These are phyloP conservation scores for Porites cylindrica DNA, from an alignment of 92 coral and sea anemone genomes.

Conservation along the genomic window DNA sequence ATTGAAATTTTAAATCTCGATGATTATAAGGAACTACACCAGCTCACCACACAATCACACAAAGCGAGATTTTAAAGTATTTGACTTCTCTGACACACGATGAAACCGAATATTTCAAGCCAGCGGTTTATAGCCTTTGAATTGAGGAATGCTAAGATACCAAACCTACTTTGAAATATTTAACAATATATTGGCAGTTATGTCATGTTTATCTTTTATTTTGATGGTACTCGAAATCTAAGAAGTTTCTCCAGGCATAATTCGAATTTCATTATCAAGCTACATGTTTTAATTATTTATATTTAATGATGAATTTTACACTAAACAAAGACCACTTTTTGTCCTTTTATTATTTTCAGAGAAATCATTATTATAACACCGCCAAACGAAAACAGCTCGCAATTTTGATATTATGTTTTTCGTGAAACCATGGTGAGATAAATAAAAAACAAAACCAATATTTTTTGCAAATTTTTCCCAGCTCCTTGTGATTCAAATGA, in stretches of 20 bases:
- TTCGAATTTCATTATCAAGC: neutral
- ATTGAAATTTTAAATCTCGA: too few relatives aligned
- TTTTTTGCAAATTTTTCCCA: neutral
- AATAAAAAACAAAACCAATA: conserved; percentile 33
- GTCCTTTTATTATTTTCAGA: too few relatives aligned
- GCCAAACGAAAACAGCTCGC: neutral
- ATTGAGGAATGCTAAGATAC: neutral
- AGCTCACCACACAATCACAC: too few relatives aligned
- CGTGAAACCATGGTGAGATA: conserved; percentile 26
- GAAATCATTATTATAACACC: too few relatives aligned
- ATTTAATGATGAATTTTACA: too few relatives aligned
- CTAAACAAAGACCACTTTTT: neutral
- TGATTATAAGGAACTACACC: too few relatives aligned
- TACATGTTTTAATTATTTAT: too few relatives aligned
- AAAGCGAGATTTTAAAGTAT: too few relatives aligned
- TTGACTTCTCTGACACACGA: neutral
- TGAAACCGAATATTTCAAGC: neutral
- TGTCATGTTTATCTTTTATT: neutral
- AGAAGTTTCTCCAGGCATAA: neutral
- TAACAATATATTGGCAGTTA: neutral
- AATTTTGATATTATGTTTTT: neutral
- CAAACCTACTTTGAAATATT: neutral
- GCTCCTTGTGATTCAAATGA: conserved; percentile 21
- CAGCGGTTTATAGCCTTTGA: neutral
- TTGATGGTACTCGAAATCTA: conserved; percentile 6